These are phyloP conservation scores for Wasmannia auropunctata DNA, from an alignment of 1,140 invertebrate genomes.

Conservation along the genomic window DNA sequence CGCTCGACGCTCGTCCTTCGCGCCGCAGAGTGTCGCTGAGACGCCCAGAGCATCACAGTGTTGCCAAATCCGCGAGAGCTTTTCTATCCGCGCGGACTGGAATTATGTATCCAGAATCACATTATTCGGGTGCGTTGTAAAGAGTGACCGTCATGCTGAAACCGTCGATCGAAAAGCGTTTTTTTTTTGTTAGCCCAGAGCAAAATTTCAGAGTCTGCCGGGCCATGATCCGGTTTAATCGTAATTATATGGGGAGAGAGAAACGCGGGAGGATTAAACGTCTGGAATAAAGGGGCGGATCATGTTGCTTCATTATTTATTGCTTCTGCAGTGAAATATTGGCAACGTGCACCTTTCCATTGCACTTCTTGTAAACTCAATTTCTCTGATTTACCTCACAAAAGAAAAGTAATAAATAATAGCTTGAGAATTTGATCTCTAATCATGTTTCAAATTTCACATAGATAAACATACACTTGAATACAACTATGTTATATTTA, in stretches of 20 bases:
- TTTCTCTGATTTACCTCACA: constrained; percentile 15
- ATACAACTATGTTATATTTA: neutral
- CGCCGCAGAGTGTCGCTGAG: constrained; percentile 72
- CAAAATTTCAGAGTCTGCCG: constrained; percentile 33
- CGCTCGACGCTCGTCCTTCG: constrained; percentile 67
- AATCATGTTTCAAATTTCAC: neutral
- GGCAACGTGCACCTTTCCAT: constrained; percentile 31
- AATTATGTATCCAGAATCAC: constrained; percentile 68
- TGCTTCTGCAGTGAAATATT: constrained; percentile 45
- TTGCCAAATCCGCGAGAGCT: constrained; percentile 74
- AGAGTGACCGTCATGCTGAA: constrained; percentile 47
- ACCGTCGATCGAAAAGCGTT: constrained; percentile 31
- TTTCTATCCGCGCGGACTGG: constrained; percentile 59
- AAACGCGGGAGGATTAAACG: constrained; percentile 44
- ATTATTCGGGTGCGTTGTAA: constrained; percentile 53
- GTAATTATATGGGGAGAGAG: constrained; percentile 54
- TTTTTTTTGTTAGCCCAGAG: constrained; percentile 45
- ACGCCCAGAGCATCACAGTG: constrained; percentile 71
- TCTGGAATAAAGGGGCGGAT: constrained; percentile 53
- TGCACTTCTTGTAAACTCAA: constrained; percentile 42
- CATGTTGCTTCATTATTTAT: constrained; percentile 55
- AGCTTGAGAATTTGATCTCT: neutral
- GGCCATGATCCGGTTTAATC: constrained; percentile 57
- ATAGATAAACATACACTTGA: neutral
- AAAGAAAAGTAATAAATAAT: neutral